Evolutionary conservation across 2,797 vertebrate species (phyloP), one percentile per base, ranked within the genome.

Genomic region (Carcharodon carcharias): DNA sequence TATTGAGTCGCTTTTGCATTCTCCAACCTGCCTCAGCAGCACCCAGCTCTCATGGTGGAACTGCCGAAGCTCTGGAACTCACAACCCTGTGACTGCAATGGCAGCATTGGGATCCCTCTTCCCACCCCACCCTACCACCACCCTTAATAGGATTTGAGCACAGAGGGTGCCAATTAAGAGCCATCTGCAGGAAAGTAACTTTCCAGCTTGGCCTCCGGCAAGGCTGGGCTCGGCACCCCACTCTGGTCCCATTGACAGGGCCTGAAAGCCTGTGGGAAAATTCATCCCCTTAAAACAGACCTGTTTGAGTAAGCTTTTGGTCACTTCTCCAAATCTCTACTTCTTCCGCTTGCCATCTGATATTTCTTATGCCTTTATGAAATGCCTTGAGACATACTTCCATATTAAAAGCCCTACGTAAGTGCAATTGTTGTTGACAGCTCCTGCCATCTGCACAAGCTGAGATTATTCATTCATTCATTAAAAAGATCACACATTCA

Each of bases 401-500:
- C 63, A 67, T 93, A 63, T 93, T 93, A 93, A 93, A 67, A 71
- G 69, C 94, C 56, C 91, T 45, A 73, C 50, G 77, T 93, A 95
- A n/a, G 6, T 56, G 31, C 94, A 56, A 73, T 73, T 95, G 50
- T 73, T 54, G 9, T 45, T 73, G 94, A 73, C 54, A 77, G 50
- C 4, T 95, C 58, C 69, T 95, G 54, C 71, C 94, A 77, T 56
- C 69, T 73, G 23, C 14, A 56, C 45, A 56, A 95, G 50, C 95
- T 73, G 50, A 73, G 65, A 95, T 50, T 16, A 50, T 50, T 50
- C 45, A 50, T 50, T 35, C 69, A 21, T 77, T 95, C 94, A 95
- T 95, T 95, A 95, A 77, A 73, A 95, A 31, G 45, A 95, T 95
- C 94, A 73, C 94, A 69, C 69, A 73, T 56, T 54, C 12, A 77